Conservation (phyloP, 2,797 vertebrate species). For the Helarctos malayanus region DNA sequence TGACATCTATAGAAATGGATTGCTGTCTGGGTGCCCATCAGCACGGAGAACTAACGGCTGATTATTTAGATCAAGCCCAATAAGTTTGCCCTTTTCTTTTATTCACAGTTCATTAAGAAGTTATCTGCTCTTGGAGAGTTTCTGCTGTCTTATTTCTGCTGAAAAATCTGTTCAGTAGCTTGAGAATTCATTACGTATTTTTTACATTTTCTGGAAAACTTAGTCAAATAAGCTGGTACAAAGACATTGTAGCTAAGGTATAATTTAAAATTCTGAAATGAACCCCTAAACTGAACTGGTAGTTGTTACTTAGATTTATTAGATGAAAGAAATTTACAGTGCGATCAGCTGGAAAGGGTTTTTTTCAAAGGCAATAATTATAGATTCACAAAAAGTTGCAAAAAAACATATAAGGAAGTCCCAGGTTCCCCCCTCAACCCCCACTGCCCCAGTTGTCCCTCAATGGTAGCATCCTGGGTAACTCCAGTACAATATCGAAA, state of each 20-base stretch:
- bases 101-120: background rate
- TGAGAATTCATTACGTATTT: background rate
- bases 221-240: background rate
- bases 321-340: conserved; percentile 16
- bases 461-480: background rate
- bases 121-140: background rate
- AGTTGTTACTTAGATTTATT: background rate
- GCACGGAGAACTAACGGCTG: background rate
- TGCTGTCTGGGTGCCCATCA: background rate
- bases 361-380: conserved; percentile 48
- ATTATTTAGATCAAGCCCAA: background rate
- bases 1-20: background rate
- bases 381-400: background rate
- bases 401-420: conserved; percentile 4
- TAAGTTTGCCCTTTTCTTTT: conserved; percentile 23
- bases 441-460: background rate
- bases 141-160: conserved; percentile 26
- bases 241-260: conserved; percentile 16
- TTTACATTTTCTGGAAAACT: conserved; percentile 54
- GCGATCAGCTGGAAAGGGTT: background rate
- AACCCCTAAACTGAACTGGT: conserved; percentile 9
- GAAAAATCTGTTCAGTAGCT: background rate
- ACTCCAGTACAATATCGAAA: conserved; percentile 6
- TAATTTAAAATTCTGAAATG: conserved; percentile 60
- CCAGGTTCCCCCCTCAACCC: background rate